These are phyloP conservation scores for Alcedo atthis DNA, from an alignment of 2,797 vertebrate genomes.

Conservation along the genomic window DNA sequence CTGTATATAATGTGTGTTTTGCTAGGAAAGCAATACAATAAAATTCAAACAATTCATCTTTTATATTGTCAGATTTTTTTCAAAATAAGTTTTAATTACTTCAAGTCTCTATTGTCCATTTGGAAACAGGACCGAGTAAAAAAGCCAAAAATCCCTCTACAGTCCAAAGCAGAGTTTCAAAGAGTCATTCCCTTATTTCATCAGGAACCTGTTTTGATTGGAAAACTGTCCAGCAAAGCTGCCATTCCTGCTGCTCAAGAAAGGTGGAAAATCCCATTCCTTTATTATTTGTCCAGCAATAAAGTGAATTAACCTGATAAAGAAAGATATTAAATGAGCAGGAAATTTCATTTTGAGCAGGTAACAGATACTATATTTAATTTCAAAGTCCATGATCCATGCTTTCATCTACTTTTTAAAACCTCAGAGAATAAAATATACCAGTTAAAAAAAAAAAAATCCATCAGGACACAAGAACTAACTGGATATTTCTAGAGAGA, in stretches of 20 bases:
- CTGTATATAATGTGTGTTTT: background rate
- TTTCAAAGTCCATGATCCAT: background rate
- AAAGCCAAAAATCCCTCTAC: background rate
- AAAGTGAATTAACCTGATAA: background rate
- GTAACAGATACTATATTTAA: background rate
- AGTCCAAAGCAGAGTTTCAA: background rate
- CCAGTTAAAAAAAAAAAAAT: background rate
- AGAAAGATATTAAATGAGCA: background rate
- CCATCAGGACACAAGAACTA: background rate
- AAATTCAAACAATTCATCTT: accelerated
- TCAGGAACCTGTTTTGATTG: background rate
- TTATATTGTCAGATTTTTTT: background rate
- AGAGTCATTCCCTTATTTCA: background rate
- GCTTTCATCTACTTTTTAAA: background rate
- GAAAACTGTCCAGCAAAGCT: background rate
- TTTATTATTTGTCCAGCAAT: background rate
- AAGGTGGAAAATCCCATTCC: background rate
- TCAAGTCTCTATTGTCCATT: background rate
- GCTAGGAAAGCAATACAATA: background rate
- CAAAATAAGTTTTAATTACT: background rate
- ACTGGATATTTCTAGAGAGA: background rate
- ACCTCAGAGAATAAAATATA: background rate
- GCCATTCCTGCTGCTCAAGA: background rate
- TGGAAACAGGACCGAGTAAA: background rate
- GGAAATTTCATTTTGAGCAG: background rate